phyloP scores from a whole-genome alignment of 2,888 invertebrate genomes.

The Chymomyza fuscimana region DNA sequence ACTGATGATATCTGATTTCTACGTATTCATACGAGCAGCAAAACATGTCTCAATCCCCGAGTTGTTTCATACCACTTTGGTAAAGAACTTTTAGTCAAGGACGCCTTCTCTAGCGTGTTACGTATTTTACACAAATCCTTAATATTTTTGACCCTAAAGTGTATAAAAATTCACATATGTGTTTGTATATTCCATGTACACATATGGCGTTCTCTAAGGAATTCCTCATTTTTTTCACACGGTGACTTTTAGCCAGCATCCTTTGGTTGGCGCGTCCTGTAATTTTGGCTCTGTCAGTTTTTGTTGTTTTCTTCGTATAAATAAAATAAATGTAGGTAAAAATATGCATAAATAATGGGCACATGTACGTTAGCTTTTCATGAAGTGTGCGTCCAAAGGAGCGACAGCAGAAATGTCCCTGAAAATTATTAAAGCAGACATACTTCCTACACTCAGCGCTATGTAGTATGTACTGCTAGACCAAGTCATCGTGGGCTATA shows the following conservation, averaged over 20 bases:
- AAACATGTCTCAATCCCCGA: too few relatives aligned
- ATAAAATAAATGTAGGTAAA: conserved; percentile 69
- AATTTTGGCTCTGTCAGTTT: neutral
- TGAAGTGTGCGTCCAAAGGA: neutral
- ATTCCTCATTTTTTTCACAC: neutral
- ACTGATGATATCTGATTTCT: too few relatives aligned
- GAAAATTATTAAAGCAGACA: conserved; percentile 59
- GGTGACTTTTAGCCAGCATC: neutral
- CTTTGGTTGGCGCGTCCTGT: neutral
- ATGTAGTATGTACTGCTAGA: too few relatives aligned
- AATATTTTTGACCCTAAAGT: too few relatives aligned
- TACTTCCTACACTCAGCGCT: neutral
- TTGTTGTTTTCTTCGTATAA: neutral
- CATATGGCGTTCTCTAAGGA: neutral
- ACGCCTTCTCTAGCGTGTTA: too few relatives aligned
- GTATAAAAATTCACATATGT: too few relatives aligned
- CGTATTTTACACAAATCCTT: too few relatives aligned
- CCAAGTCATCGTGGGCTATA: too few relatives aligned
- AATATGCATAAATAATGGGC: conserved; percentile 69
- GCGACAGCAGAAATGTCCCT: conserved; percentile 40
- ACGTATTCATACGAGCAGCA: too few relatives aligned
- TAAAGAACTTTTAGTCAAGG: too few relatives aligned
- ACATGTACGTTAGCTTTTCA: conserved; percentile 36
- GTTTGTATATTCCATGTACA: neutral
- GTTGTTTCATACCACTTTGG: too few relatives aligned